phyloP scores from a whole-genome alignment of 2,888 invertebrate genomes.

The Caenorhabditis parvicauda region DNA sequence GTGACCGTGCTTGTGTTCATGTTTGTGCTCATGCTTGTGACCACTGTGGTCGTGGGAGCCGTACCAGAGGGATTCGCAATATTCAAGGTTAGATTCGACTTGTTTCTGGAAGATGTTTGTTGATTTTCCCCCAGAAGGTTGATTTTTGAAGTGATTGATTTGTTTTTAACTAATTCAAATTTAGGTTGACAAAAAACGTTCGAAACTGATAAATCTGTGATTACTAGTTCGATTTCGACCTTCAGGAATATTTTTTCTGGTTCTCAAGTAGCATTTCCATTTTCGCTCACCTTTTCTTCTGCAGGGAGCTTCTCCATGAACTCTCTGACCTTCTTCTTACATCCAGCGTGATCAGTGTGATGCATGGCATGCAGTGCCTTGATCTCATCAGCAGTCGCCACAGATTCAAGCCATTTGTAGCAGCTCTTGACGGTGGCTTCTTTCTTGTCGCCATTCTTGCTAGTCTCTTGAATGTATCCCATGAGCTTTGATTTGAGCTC shows the following conservation, averaged over 20 bases:
- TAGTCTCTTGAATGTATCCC: constrained; percentile 27
- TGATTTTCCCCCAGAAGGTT: too few species aligned
- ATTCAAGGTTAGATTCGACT: constrained; percentile 44
- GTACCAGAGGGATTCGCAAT: constrained; percentile 50
- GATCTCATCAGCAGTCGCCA: constrained; percentile 45
- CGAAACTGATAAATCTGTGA: too few species aligned
- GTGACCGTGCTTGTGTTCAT: constrained; percentile 16
- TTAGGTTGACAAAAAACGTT: too few species aligned
- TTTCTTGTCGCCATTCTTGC: constrained; percentile 22
- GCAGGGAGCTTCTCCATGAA: constrained; percentile 32
- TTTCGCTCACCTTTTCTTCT: constrained; percentile 8
- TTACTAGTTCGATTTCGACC: not conserved
- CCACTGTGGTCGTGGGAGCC: constrained; percentile 27
- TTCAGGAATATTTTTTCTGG: not conserved
- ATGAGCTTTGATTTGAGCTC: constrained; percentile 45
- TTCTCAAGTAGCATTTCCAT: not conserved
- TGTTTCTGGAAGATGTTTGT: constrained; percentile 14
- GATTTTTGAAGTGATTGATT: not conserved
- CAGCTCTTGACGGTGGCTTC: constrained; percentile 30
- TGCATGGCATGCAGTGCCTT: constrained; percentile 43
- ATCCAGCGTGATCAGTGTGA: constrained; percentile 40
- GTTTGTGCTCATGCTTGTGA: constrained; percentile 21
- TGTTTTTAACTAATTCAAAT: too few species aligned
- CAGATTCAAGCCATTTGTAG: constrained; percentile 48
- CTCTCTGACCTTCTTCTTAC: constrained; percentile 42